Evolutionary conservation across 2,888 invertebrate species (phyloP), one percentile per base, ranked within the genome.

Genomic region (Cyclophora punctaria): DNA sequence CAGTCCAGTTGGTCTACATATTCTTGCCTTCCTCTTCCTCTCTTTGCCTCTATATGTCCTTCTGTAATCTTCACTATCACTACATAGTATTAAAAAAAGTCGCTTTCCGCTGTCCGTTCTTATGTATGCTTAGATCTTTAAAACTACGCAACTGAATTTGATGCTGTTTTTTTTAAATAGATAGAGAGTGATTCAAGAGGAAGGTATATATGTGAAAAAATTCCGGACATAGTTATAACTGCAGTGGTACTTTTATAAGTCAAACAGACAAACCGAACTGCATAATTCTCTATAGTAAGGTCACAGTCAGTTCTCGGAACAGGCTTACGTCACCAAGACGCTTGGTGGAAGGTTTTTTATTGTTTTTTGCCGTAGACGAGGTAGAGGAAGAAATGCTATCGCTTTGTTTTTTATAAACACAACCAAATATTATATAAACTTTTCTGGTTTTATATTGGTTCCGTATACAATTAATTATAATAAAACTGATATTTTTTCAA

Each of bases 371-470:
- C 20, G 33, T 34, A 44, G 44, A 49, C 41, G 48, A 41, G 48
- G 43, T 43, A 44, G 4, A 37, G 40, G 41, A 55, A 58, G 60
- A 60, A 60, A 60, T 59, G 52, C 53, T 59, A 47, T 55, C 47
- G 48, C 43, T 49, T 44, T 34, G 7, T 7, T 45, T 5, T 46
- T 50, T 45, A 34, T 48, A 37, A 37, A 37, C 37, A 37, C 5
- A 37, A 4, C 5, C 2, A 2, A 5, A 37, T 37, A 37, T 5
- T 37, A 37, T 37, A 37, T 48, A 50, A 45, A 33, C 41, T 45
- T 46, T 51, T 52, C 20, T 20, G 3, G 43, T 43, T 41, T 34
- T 46, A 6, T 5, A n/a, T 3, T 46, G 60, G 58, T 57, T 62
- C 62, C 34, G 58, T 61, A 54, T 6, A 35, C 2, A 1, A 20